phyloP scores from a whole-genome alignment of 2,113 vertebrate species.

The Vulpes lagopus region DNA sequence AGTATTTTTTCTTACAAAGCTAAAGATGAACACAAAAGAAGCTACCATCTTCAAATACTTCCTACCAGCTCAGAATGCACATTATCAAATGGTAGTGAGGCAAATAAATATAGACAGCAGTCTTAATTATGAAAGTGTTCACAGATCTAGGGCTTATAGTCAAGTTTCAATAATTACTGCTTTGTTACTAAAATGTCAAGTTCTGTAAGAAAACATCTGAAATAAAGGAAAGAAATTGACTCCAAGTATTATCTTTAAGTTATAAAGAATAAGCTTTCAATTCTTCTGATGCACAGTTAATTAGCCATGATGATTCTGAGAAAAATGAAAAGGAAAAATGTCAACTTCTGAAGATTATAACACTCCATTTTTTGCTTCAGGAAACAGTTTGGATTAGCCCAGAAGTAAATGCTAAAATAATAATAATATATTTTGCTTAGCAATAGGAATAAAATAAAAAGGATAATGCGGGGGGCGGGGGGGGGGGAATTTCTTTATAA shows the following conservation, averaged over 20 bases:
- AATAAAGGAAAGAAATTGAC: background rate
- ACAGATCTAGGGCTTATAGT: background rate
- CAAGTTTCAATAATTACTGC: background rate
- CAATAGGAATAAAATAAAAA: constrained; percentile 2
- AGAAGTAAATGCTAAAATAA: constrained; percentile 56
- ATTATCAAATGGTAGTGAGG: background rate
- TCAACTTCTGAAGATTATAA: constrained; percentile 41
- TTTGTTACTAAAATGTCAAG: constrained; percentile 35
- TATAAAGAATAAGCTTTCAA: constrained; percentile 40
- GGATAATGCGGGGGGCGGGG: background rate
- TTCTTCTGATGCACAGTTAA: constrained; percentile 36
- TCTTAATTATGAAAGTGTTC: background rate
- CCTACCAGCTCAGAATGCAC: background rate
- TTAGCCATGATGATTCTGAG: background rate
- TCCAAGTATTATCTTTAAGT: constrained; percentile 3
- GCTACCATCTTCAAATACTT: background rate
- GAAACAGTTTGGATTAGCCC: constrained; percentile 43
- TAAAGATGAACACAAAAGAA: constrained; percentile 26
- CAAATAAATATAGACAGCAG: background rate
- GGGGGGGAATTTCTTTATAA: background rate
- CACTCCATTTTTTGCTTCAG: constrained; percentile 31
- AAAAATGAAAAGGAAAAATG: constrained; percentile 45
- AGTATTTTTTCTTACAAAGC: constrained; percentile 5
- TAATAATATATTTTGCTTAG: constrained; percentile 58
- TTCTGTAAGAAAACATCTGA: constrained; percentile 7